Evolutionary conservation across 1,140 invertebrate genomes (phyloP).

Genomic region (Pararge aegeria): DNA sequence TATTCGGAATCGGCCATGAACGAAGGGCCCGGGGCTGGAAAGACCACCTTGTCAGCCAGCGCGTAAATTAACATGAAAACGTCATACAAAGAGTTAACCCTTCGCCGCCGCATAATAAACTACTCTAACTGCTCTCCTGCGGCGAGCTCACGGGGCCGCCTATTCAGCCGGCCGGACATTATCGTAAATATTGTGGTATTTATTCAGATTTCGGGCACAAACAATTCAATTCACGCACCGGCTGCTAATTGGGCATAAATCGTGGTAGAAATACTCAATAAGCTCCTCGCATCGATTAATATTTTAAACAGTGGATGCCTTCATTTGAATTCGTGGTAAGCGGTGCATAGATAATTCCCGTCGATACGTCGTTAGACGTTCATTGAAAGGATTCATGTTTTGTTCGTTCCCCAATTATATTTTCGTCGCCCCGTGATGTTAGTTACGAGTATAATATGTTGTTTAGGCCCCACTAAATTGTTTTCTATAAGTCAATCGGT

Average conservation of each 20-base stretch:
- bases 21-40: slow-evolving; percentile 29
- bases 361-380: slow-evolving; percentile 48
- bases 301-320: slow-evolving; percentile 65
- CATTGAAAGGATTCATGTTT: slow-evolving; percentile 45
- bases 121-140: slow-evolving; percentile 53
- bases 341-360: slow-evolving; percentile 61
- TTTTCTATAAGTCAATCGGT: slow-evolving; percentile 38
- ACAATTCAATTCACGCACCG: slow-evolving; percentile 77
- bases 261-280: slow-evolving; percentile 75
- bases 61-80: slow-evolving; percentile 76
- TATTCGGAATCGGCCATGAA: slow-evolving; percentile 53
- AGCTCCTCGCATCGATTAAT: slow-evolving; percentile 71
- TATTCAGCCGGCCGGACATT: slow-evolving; percentile 68
- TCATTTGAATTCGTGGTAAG: slow-evolving; percentile 66
- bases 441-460: slow-evolving; percentile 39
- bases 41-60: slow-evolving; percentile 69
- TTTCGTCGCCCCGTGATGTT: slow-evolving; percentile 27
- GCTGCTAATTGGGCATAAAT: slow-evolving; percentile 75
- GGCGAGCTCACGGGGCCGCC: slow-evolving; percentile 52
- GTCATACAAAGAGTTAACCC: slow-evolving; percentile 72
- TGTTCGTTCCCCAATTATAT: slow-evolving; percentile 40
- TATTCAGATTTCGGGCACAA: slow-evolving; percentile 72
- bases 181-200: slow-evolving; percentile 77
- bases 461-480: slow-evolving; percentile 47
- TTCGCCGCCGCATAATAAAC: slow-evolving; percentile 65